A percentile compares a stretch with the other conserved stretches of the same genome.
These are phyloP conservation scores for Cuniculus paca DNA, from an alignment of 2,797 vertebrate genomes.

Conservation along the genomic window DNA sequence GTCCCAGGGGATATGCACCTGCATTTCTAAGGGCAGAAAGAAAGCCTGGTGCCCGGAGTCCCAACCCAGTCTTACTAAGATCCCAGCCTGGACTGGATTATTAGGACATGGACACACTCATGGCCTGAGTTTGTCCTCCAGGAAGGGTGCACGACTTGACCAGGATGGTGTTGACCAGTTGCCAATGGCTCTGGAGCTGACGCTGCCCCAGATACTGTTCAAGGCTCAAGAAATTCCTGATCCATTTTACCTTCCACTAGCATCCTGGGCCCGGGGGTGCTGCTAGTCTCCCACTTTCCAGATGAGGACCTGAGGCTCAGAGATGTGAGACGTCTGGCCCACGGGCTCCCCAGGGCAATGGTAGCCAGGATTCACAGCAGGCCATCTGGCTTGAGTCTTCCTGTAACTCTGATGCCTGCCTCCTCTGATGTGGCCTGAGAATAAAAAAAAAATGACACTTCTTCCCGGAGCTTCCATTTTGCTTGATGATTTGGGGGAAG, in stretches of 20 bases:
- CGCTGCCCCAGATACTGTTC: accelerated
- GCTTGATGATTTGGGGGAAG: neutral
- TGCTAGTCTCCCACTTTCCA: neutral
- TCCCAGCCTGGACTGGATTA: neutral
- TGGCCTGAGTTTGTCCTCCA: neutral
- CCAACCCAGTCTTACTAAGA: no score
- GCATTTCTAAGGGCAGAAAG: neutral
- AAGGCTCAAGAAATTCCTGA: neutral
- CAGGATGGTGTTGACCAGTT: accelerated
- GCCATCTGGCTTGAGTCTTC: neutral
- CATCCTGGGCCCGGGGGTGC: accelerated
- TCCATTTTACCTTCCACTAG: accelerated
- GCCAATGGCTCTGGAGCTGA: neutral
- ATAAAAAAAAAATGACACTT: neutral
- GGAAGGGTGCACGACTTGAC: accelerated
- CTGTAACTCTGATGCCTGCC: neutral
- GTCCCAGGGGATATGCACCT: neutral
- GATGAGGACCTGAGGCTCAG: neutral
- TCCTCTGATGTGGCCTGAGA: neutral
- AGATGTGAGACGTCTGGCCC: neutral
- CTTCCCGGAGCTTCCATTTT: neutral
- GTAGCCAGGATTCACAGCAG: neutral
- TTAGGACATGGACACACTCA: accelerated
- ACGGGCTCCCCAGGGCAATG: neutral
- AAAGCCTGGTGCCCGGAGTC: neutral